Evolutionary conservation across 2,888 invertebrate genomes (phyloP).

Genomic region (Leptarthrus brevirostris): DNA sequence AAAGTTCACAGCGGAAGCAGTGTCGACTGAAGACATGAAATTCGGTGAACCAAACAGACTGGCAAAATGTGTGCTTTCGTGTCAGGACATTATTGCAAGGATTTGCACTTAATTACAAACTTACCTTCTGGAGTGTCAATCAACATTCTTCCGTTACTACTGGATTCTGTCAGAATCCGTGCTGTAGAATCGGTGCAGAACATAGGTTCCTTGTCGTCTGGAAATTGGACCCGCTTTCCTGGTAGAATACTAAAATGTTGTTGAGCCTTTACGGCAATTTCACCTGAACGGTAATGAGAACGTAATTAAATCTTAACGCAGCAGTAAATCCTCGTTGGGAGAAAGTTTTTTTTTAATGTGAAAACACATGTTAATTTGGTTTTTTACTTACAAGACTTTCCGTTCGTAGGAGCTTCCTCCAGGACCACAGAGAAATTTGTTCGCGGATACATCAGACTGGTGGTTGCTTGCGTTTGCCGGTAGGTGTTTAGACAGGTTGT

Average conservation of each 20-base stretch:
- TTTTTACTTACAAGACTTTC: constrained; percentile 12
- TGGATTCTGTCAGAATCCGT: constrained; percentile 46
- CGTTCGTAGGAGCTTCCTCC: constrained; percentile 55
- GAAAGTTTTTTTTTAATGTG: not conserved
- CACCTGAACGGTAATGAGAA: not conserved
- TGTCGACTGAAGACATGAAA: too few relatives aligned
- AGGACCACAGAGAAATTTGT: constrained; percentile 58
- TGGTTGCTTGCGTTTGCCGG: constrained; percentile 53
- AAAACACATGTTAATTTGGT: too few relatives aligned
- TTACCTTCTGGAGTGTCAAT: constrained; percentile 50
- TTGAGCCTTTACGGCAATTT: constrained; percentile 11
- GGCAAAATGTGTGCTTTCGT: too few relatives aligned
- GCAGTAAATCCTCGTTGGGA: not conserved
- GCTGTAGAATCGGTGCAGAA: constrained; percentile 57
- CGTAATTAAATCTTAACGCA: too few relatives aligned
- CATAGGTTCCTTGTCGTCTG: constrained; percentile 69
- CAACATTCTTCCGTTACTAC: constrained; percentile 43
- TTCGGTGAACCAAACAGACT: too few relatives aligned
- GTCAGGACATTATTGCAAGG: not conserved
- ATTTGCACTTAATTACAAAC: too few relatives aligned
- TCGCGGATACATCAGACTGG: constrained; percentile 55
- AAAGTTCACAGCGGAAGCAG: too few relatives aligned
- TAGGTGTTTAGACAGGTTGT: constrained; percentile 55
- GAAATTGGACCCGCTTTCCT: constrained; percentile 79
- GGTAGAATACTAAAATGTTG: constrained; percentile 53